Percentiles rank a stretch among this genome's conserved stretches.
phyloP scores from a whole-genome alignment of 2,113 vertebrate genomes.

The Marmota flaviventris region DNA sequence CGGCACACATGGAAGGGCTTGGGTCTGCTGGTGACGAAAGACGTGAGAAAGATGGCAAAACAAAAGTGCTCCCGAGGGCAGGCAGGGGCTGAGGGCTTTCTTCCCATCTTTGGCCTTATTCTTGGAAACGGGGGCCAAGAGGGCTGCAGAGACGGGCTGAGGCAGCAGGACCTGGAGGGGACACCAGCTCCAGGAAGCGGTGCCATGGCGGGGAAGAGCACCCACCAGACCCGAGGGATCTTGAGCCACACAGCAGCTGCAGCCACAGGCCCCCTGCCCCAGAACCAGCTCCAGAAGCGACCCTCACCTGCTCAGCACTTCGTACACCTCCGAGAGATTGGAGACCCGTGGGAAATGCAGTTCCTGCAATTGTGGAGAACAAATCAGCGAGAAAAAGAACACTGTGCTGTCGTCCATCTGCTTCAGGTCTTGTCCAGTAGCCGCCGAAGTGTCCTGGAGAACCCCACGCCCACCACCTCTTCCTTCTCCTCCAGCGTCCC shows the following conservation, averaged over 20 bases:
- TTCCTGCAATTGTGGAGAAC: constrained; percentile 73
- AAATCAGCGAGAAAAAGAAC: background rate
- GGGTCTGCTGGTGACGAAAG: no score
- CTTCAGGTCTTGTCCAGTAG: background rate
- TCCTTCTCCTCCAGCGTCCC: rapidly evolving
- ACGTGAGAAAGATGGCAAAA: rapidly evolving
- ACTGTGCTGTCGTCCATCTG: background rate
- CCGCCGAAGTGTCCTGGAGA: background rate
- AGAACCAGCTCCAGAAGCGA: rapidly evolving
- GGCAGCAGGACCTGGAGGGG: background rate
- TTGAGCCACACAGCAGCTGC: rapidly evolving
- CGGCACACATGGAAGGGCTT: background rate
- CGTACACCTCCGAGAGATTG: constrained; percentile 82
- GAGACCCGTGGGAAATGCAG: constrained; percentile 81
- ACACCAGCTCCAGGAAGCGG: background rate
- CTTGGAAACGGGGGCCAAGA: background rate
- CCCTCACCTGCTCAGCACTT: constrained; percentile 84
- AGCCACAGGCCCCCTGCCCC: background rate
- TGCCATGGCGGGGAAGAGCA: rapidly evolving
- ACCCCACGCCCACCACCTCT: background rate
- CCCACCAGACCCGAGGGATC: background rate
- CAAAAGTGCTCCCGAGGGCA: rapidly evolving
- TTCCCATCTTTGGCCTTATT: background rate
- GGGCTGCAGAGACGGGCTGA: no score
- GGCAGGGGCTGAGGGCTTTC: background rate